These are phyloP conservation scores for Dreissena polymorpha DNA, from an alignment of 1,140 invertebrate genomes.

Conservation along the genomic window DNA sequence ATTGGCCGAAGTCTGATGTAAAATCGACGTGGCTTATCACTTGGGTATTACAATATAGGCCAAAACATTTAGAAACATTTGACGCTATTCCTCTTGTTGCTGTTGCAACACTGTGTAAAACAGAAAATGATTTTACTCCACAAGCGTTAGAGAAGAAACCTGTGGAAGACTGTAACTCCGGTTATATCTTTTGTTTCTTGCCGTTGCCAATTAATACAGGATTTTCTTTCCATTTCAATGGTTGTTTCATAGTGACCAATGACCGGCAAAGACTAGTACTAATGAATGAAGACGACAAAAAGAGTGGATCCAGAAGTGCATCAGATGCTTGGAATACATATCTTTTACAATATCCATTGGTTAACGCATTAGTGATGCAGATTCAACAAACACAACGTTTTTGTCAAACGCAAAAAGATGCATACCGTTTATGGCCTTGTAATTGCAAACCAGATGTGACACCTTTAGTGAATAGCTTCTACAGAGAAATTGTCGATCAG, in stretches of 20 bases:
- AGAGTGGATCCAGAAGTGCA: background rate
- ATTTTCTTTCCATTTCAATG: conserved; percentile 67
- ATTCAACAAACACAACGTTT: background rate
- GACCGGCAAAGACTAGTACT: conserved; percentile 56
- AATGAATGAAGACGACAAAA: conserved; percentile 59
- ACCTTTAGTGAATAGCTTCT: conserved; percentile 8
- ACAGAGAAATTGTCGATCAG: background rate
- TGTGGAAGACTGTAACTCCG: conserved; percentile 16
- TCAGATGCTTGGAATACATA: conserved; percentile 9
- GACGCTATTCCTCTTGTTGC: conserved; percentile 27
- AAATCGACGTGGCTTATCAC: background rate
- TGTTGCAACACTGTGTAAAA: conserved; percentile 19
- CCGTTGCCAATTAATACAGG: conserved; percentile 66
- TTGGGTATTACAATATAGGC: background rate
- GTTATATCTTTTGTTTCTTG: conserved; percentile 66
- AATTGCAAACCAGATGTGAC: background rate
- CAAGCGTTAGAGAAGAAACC: background rate
- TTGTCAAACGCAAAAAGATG: background rate
- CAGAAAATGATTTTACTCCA: background rate
- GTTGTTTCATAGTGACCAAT: conserved; percentile 63
- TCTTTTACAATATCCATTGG: conserved; percentile 21
- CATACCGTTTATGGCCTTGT: conserved; percentile 14
- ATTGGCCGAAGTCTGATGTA: background rate
- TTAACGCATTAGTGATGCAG: conserved; percentile 5
- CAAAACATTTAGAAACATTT: background rate